Percentiles rank a stretch among this genome's conserved stretches.
phyloP scores from a whole-genome alignment of 2,113 vertebrate genomes.

The Paralichthys olivaceus region DNA sequence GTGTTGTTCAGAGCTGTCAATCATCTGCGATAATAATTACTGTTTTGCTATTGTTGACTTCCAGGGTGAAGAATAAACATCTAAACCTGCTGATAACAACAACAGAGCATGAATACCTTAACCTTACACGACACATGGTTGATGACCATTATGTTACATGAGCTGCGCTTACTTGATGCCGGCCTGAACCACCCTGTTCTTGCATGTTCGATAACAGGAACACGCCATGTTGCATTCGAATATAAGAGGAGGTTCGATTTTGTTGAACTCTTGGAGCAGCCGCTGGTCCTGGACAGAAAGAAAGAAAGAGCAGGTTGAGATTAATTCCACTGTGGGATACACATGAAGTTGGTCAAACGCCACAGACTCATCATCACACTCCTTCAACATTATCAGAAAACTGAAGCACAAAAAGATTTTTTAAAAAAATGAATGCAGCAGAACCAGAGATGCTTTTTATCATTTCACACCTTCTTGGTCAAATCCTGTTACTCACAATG shows the following conservation, averaged over 20 bases:
- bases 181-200: conserved; percentile 93
- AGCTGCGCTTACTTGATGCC: conserved; percentile 88
- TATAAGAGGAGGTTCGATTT: conserved; percentile 93
- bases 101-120: not conserved
- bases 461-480: too few species aligned
- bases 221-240: conserved; percentile 96
- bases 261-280: conserved; percentile 94
- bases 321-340: too few species aligned
- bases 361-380: too few species aligned
- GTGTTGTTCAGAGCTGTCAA: too few species aligned
- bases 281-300: conserved; percentile 86
- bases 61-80: not conserved
- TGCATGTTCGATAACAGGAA: conserved; percentile 90
- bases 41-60: not conserved
- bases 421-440: too few species aligned
- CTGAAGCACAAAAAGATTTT: too few species aligned
- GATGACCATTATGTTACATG: not conserved
- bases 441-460: too few species aligned
- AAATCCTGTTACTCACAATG: too few species aligned
- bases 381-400: too few species aligned
- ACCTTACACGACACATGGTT: not conserved
- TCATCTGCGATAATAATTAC: conserved; percentile 8
- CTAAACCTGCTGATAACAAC: not conserved
- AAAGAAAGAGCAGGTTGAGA: not conserved
- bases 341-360: too few species aligned